Evolutionary conservation across 2,888 invertebrate genomes (phyloP).

Genomic region (Acanthosepion esculentum): DNA sequence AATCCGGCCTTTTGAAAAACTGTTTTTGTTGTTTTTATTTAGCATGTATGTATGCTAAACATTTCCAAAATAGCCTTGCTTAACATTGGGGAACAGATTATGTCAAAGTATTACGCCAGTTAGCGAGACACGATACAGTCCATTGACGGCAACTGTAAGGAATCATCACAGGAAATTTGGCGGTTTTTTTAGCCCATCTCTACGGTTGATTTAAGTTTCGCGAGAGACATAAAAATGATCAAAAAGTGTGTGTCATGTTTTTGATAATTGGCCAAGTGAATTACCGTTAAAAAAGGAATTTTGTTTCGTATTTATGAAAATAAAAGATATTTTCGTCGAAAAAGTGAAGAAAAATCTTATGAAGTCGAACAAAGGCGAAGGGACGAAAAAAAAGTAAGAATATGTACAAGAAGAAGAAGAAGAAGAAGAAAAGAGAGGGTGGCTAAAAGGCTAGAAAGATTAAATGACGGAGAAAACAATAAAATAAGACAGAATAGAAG

Average conservation of each 20-base stretch:
- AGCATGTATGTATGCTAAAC: too few species aligned
- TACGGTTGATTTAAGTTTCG: background rate
- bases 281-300: background rate
- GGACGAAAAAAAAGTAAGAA: too few species aligned
- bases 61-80: too few species aligned
- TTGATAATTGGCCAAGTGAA: background rate
- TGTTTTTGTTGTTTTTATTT: too few species aligned
- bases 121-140: background rate
- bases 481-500: too few species aligned
- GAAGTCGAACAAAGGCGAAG: background rate
- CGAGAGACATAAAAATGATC: background rate
- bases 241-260: background rate
- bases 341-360: background rate
- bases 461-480: too few species aligned
- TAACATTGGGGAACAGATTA: background rate
- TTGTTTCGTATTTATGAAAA: background rate
- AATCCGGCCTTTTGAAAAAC: too few species aligned
- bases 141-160: background rate
- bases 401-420: too few species aligned
- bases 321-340: background rate
- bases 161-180: background rate
- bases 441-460: too few species aligned
- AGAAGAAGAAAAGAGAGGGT: too few species aligned
- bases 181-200: background rate
- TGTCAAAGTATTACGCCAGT: background rate